These are phyloP conservation scores for Caranx melampygus DNA, from an alignment of 2,113 vertebrate genomes.

Conservation along the genomic window DNA sequence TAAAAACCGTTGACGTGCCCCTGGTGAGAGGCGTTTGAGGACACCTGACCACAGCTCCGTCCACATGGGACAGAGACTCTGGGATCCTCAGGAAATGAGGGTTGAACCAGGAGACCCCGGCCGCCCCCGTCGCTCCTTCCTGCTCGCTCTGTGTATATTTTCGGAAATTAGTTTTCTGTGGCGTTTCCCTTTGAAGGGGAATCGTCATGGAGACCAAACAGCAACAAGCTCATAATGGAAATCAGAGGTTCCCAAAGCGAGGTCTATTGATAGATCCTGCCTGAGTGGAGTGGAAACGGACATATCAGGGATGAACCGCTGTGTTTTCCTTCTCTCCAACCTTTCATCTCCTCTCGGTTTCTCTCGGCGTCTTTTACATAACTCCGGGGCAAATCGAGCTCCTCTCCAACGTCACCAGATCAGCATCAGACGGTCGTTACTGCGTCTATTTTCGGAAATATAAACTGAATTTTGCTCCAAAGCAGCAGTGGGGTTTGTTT, in stretches of 20 bases:
- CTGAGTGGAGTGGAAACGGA: conserved; percentile 46
- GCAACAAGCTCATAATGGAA: conserved; percentile 50
- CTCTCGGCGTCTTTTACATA: conserved; percentile 29
- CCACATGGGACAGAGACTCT: conserved; percentile 4
- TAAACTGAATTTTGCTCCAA: conserved; percentile 55
- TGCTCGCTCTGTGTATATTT: conserved; percentile 46
- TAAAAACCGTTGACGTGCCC: not conserved
- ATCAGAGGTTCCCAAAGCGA: conserved; percentile 63
- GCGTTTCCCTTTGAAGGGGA: conserved; percentile 44
- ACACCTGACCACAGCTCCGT: not conserved
- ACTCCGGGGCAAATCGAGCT: conserved; percentile 24
- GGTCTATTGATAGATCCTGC: conserved; percentile 64
- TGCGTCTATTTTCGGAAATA: conserved; percentile 65
- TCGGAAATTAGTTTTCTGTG: conserved; percentile 34
- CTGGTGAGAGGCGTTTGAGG: not conserved
- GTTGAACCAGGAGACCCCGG: conserved; percentile 38
- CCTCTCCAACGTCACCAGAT: conserved; percentile 40
- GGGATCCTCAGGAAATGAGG: conserved; percentile 62
- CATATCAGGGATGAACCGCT: conserved; percentile 60
- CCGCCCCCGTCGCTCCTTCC: not conserved
- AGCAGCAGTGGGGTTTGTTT: conserved; percentile 54
- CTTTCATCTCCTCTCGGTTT: conserved; percentile 42
- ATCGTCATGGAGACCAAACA: conserved; percentile 63
- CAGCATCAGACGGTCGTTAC: conserved; percentile 17
- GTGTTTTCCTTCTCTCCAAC: conserved; percentile 67